Conservation (phyloP, 2,888 invertebrate species). For the Pseudococcus jackbeardsleyi region DNA sequence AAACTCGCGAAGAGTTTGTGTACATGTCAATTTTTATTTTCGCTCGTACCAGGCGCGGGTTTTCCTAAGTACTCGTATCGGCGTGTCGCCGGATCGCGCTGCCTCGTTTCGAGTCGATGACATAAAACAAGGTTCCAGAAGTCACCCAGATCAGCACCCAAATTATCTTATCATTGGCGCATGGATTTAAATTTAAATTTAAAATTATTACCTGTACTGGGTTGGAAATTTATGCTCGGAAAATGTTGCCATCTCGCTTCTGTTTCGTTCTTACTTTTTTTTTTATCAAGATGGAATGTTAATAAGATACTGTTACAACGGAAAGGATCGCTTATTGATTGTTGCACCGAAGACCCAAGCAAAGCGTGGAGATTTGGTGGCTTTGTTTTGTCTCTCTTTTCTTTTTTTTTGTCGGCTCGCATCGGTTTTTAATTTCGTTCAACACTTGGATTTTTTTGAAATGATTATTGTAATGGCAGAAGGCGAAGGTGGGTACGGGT, state of each 20-base stretch:
- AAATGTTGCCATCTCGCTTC: conserved; percentile 51
- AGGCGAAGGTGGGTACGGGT: neutral
- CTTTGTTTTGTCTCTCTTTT: neutral
- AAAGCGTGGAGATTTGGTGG: neutral
- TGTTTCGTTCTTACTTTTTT: neutral
- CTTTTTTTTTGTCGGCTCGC: conserved; percentile 14
- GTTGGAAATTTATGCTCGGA: conserved; percentile 28
- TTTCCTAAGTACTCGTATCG: neutral
- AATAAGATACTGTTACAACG: conserved; percentile 20
- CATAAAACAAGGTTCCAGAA: conserved; percentile 32
- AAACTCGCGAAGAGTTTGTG: conserved; percentile 34
- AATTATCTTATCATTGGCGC: conserved; percentile 37
- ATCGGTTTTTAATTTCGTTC: conserved; percentile 33
- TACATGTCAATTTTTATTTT: conserved; percentile 39
- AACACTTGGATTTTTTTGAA: conserved; percentile 43
- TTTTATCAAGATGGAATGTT: conserved; percentile 52
- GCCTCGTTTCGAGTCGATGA: conserved; percentile 4
- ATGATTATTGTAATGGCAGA: neutral
- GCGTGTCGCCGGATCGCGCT: neutral
- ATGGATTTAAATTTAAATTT: conserved; percentile 21
- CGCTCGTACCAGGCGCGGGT: neutral
- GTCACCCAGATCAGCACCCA: conserved; percentile 28
- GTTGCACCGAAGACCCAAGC: neutral
- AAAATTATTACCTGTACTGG: conserved; percentile 37
- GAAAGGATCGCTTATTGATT: conserved; percentile 19